These are phyloP conservation scores for Peribatodes rhomboidaria DNA, from an alignment of 2,888 invertebrate species.

Conservation along the genomic window DNA sequence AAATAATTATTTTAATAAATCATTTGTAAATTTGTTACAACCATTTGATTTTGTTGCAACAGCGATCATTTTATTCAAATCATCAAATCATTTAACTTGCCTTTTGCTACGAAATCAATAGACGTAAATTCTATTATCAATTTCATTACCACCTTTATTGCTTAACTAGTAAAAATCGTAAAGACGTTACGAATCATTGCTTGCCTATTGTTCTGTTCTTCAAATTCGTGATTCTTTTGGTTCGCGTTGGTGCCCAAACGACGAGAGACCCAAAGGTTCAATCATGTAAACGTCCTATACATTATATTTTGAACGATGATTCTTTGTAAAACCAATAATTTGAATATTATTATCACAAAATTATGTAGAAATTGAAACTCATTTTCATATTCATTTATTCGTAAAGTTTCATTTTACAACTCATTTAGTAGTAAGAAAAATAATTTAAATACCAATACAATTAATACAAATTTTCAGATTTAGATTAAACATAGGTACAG, in stretches of 20 bases:
- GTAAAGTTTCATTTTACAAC: too few species aligned
- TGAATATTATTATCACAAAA: neutral
- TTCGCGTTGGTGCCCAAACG: slow-evolving; percentile 71
- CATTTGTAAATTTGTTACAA: slow-evolving; percentile 52
- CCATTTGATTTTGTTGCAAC: slow-evolving; percentile 68
- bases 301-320: slow-evolving; percentile 50
- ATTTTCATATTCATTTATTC: too few species aligned
- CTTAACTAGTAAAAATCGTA: slow-evolving; percentile 52
- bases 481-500: too few species aligned
- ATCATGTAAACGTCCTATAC: slow-evolving; percentile 37
- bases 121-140: slow-evolving; percentile 54
- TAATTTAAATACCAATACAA: too few species aligned
- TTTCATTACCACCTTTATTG: slow-evolving; percentile 28
- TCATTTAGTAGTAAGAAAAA: too few species aligned
- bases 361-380: neutral
- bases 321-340: neutral
- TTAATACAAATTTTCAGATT: too few species aligned
- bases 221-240: slow-evolving; percentile 44
- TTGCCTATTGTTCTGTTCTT: slow-evolving; percentile 27
- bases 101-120: slow-evolving; percentile 66
- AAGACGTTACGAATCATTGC: slow-evolving; percentile 42
- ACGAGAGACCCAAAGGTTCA: slow-evolving; percentile 55
- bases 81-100: slow-evolving; percentile 56
- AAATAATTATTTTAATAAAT: too few species aligned
- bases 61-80: slow-evolving; percentile 50